Base-by-base conservation (phyloP, 2,888 invertebrate species). In the Latheticus oryzae region DNA sequence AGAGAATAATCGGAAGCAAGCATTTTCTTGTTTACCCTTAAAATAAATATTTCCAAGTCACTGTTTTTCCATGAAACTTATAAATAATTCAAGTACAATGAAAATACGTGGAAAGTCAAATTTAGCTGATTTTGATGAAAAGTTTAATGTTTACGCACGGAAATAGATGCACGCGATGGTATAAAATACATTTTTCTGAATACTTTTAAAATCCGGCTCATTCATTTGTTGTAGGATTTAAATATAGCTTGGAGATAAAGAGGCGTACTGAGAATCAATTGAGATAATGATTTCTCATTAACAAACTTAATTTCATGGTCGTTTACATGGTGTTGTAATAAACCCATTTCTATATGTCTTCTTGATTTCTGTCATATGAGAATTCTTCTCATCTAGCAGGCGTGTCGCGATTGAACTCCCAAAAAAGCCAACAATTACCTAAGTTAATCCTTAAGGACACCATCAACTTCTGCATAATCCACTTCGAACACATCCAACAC, bases 251-350 rank as follows among this genome's bases (percentile, higher is more conserved):
- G 24, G 8, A 1, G 19, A 26, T 13, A 30, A 28, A 12, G 12
- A 33, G 30, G 19, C 45, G 28, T 61, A 63, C 61, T 57, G 48
- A 61, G 64, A 65, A 65, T 63, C 58, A 19, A 54, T 17, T 8
- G 23, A 60, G 61, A 65, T 63, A 62, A 65, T 60, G 64, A 55
- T 62, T 64, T 62, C 62, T 60, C 48, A 57, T 63, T 59, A 61
- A 62, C 59, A 60, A 60, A 54, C 58, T 58, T 54, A 60, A 60
- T 59, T 60, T 62, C 65, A 65, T 61, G 65, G 65, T 65, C 65
- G 43, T 65, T 65, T 65, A 65, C 65, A 66, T 58, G 62, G 55
- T 37, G 26, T 26, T 28, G 50, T 38, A 50, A 50, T 28, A n/a
- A n/a, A n/a, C n/a, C n/a, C n/a, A n/a, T n/a, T n/a, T n/a, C n/a